Conservation (phyloP, 2,888 invertebrate genomes). For the Tillus elongatus region DNA sequence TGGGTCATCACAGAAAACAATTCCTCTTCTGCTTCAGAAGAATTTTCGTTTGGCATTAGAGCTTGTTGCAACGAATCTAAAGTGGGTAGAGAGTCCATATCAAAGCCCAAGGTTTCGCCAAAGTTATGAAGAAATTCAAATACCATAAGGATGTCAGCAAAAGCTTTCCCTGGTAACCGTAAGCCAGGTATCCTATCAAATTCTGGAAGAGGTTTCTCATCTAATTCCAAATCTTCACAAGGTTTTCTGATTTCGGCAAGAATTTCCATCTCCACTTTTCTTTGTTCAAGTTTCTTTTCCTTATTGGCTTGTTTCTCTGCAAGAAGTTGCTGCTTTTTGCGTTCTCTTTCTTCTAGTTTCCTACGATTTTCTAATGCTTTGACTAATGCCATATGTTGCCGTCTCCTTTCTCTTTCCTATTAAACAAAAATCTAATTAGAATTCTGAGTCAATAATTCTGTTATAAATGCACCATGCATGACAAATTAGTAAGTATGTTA, state of each 20-base stretch:
- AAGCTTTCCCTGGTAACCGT: constrained; percentile 72
- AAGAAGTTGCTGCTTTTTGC: constrained; percentile 64
- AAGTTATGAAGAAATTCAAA: constrained; percentile 95
- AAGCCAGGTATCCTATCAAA: constrained; percentile 61
- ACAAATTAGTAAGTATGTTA: background rate
- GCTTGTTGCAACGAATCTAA: constrained; percentile 81
- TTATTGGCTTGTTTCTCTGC: constrained; percentile 78
- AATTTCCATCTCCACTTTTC: constrained; percentile 57
- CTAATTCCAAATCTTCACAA: constrained; percentile 83
- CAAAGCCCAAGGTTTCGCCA: constrained; percentile 87
- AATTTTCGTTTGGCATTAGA: constrained; percentile 59
- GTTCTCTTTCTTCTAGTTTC: constrained; percentile 78
- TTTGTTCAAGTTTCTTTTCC: constrained; percentile 72
- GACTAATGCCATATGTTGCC: constrained; percentile 84
- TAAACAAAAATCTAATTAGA: too few relatives aligned
- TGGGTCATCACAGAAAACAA: constrained; percentile 81
- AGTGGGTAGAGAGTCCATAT: constrained; percentile 79
- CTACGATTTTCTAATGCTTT: constrained; percentile 79
- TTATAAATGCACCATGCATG: too few relatives aligned
- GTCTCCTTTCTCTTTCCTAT: constrained; percentile 78
- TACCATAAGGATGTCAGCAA: constrained; percentile 89
- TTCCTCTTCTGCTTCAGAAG: constrained; percentile 75
- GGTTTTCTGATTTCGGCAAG: constrained; percentile 70
- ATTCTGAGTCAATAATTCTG: too few relatives aligned
- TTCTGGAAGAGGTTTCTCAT: constrained; percentile 62